Percentiles rank a stretch among this genome's conserved stretches.
phyloP scores from a whole-genome alignment of 1,140 invertebrate genomes.

The Hylyphantes graminicola region DNA sequence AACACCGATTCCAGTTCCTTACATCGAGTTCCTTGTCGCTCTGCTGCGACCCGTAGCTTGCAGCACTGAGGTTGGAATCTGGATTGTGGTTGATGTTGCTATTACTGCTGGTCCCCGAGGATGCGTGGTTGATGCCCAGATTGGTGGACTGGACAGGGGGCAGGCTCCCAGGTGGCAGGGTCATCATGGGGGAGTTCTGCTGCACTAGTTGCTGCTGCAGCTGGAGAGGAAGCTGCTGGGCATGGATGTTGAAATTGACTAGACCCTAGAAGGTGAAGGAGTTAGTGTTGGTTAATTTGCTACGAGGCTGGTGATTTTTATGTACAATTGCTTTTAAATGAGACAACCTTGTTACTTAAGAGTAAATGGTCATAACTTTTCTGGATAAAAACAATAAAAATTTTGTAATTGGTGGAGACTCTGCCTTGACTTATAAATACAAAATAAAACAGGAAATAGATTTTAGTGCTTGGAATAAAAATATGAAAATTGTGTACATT shows the following conservation, averaged over 20 bases:
- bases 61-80: slow-evolving; percentile 92
- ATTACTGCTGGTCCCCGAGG: slow-evolving; percentile 58
- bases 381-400: no score
- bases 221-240: slow-evolving; percentile 53
- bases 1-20: not conserved
- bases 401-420: no score
- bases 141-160: slow-evolving; percentile 45
- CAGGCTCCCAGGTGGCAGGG: slow-evolving; percentile 43
- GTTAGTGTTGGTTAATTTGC: not conserved
- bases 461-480: no score
- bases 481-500: no score
- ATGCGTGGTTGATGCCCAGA: slow-evolving; percentile 51
- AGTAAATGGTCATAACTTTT: no score
- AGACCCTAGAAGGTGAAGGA: slow-evolving; percentile 36
- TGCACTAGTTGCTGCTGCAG: slow-evolving; percentile 57
- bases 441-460: no score
- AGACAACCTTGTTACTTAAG: no score
- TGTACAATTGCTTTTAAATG: no score
- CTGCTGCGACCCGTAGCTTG: slow-evolving; percentile 82
- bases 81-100: slow-evolving; percentile 73
- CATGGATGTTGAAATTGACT: slow-evolving; percentile 60
- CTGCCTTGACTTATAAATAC: no score
- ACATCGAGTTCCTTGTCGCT: slow-evolving; percentile 83
- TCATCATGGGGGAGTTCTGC: slow-evolving; percentile 56
- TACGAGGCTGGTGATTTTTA: no score